Evolutionary conservation across 1,140 invertebrate genomes (phyloP).

Genomic region (Drosophila arawakana): DNA sequence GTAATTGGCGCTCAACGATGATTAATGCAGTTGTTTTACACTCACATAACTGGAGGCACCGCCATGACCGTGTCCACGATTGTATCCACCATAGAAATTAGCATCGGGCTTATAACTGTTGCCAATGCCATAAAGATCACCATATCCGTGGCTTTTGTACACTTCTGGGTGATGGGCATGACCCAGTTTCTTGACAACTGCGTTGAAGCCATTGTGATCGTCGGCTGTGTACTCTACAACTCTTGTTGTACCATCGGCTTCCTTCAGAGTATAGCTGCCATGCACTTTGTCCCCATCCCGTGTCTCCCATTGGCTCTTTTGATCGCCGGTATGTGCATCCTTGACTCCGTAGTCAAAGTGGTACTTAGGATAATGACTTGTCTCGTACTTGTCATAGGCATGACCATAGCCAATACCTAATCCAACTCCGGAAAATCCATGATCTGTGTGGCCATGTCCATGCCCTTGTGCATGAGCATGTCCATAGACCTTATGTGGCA

Average conservation of each 20-base stretch:
- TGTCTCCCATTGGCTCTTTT: slow-evolving; percentile 88
- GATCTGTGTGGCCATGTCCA: slow-evolving; percentile 41
- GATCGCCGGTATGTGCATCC: slow-evolving; percentile 89
- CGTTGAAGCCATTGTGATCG: slow-evolving; percentile 86
- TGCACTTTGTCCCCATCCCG: slow-evolving; percentile 88
- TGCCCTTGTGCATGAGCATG: slow-evolving; percentile 40
- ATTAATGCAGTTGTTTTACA: slow-evolving; percentile 66
- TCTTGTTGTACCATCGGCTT: slow-evolving; percentile 87
- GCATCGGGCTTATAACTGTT: slow-evolving; percentile 58
- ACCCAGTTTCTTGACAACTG: slow-evolving; percentile 86
- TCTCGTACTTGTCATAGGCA: slow-evolving; percentile 59
- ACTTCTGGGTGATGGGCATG: slow-evolving; percentile 84
- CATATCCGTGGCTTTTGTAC: slow-evolving; percentile 65
- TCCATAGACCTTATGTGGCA: slow-evolving; percentile 52
- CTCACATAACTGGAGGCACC: slow-evolving; percentile 79
- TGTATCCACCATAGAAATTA: slow-evolving; percentile 49
- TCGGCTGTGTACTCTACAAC: slow-evolving; percentile 88
- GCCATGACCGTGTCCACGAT: slow-evolving; percentile 54
- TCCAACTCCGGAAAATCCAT: slow-evolving; percentile 31
- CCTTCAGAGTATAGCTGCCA: slow-evolving; percentile 87
- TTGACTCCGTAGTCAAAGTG: slow-evolving; percentile 90
- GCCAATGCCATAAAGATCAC: slow-evolving; percentile 49
- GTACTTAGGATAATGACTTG: slow-evolving; percentile 87
- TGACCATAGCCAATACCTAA: slow-evolving; percentile 33
- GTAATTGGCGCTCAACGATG: slow-evolving; percentile 5